Conservation (phyloP, 1,140 invertebrate species). For the Stegodyphus mimosarum region DNA sequence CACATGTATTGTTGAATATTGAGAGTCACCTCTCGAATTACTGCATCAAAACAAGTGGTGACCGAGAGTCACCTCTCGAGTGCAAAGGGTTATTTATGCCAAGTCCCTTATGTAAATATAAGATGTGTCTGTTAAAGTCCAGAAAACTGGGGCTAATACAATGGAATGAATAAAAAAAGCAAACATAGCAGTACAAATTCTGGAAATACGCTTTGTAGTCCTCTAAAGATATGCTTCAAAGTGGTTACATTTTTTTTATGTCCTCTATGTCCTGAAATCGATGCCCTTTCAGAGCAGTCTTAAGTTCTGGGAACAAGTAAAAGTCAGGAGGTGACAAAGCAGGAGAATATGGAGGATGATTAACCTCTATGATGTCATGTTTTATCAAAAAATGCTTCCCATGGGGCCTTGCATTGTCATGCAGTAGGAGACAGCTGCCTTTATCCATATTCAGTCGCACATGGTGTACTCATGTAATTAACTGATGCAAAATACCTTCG, state of each 20-base stretch:
- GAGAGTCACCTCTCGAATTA: no score
- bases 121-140: not conserved
- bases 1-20: no score
- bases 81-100: no score
- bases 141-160: not conserved
- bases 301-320: constrained; percentile 10
- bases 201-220: constrained; percentile 6
- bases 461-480: no score
- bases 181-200: constrained; percentile 2
- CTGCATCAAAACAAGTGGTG: no score
- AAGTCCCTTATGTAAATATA: not conserved
- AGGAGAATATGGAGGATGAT: constrained; percentile 3
- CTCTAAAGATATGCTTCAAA: not conserved
- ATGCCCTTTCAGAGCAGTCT: constrained; percentile 1
- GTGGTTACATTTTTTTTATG: not conserved
- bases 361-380: constrained; percentile 1
- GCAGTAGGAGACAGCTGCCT: no score
- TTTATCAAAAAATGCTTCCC: not conserved
- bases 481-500: no score
- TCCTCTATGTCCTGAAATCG: constrained; percentile 3
- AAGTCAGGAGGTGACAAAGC: constrained; percentile 1
- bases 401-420: not conserved
- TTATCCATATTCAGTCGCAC: no score
- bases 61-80: no score
- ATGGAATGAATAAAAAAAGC: not conserved